Percentiles rank a stretch among this genome's conserved stretches.
Evolutionary conservation across 2,888 invertebrate genomes (phyloP).

Genomic region (Protonemura montana): DNA sequence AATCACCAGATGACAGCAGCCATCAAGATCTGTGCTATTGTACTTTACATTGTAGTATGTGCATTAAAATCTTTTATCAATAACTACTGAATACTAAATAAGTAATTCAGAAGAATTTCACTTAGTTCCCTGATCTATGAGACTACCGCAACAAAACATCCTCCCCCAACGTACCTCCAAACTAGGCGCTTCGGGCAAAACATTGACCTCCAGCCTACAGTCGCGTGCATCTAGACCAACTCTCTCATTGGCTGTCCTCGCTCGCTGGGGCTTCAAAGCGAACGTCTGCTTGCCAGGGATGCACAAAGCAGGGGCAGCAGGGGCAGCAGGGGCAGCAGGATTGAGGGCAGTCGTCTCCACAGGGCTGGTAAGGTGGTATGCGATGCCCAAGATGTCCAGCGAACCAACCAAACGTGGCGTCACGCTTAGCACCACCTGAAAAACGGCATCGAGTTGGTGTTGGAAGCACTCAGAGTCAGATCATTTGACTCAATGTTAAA

Average conservation of each 20-base stretch:
- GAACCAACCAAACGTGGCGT: constrained; percentile 78
- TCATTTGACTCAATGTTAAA: too few species aligned
- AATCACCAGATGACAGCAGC: too few species aligned
- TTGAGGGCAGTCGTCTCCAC: constrained; percentile 56
- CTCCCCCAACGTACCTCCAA: constrained; percentile 75
- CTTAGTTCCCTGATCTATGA: too few species aligned
- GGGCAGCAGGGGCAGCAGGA: constrained; percentile 45
- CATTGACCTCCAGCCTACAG: constrained; percentile 75
- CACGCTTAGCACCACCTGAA: constrained; percentile 70
- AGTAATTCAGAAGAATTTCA: too few species aligned
- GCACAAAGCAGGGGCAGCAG: constrained; percentile 54
- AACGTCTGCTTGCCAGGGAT: constrained; percentile 69
- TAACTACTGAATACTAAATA: too few species aligned
- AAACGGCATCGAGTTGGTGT: neutral
- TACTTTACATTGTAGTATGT: too few species aligned
- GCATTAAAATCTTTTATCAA: too few species aligned
- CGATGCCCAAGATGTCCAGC: constrained; percentile 76
- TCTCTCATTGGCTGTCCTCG: constrained; percentile 64
- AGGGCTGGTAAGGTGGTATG: constrained; percentile 66
- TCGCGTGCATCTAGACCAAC: constrained; percentile 66
- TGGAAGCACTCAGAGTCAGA: too few species aligned
- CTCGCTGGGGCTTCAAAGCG: constrained; percentile 64
- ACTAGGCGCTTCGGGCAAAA: constrained; percentile 82
- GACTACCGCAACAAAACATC: too few species aligned
- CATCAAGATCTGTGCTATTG: too few species aligned